A percentile compares a stretch with the other conserved stretches of the same genome.
These are phyloP conservation scores for Asarcornis scutulata DNA, from an alignment of 2,113 vertebrate genomes.

Conservation along the genomic window DNA sequence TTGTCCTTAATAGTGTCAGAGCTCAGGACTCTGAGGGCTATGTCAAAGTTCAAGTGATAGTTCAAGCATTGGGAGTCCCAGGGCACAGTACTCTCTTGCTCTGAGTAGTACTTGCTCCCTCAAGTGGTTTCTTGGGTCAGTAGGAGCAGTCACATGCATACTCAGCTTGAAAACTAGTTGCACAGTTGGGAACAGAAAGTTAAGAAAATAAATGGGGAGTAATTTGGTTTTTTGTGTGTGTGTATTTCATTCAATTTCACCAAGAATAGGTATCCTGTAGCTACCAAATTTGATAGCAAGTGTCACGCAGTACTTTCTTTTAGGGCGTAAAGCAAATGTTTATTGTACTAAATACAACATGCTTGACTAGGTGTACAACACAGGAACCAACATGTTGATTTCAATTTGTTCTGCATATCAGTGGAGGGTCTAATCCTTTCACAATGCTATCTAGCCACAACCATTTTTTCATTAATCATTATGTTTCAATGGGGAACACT, in stretches of 20 bases:
- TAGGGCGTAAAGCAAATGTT: conserved; percentile 34
- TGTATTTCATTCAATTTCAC: not conserved
- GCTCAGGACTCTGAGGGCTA: not conserved
- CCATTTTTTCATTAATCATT: conserved; percentile 60
- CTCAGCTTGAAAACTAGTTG: not conserved
- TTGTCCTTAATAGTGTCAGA: not conserved
- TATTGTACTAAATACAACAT: conserved; percentile 50
- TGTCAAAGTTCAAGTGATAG: not conserved
- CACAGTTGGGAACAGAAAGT: not conserved
- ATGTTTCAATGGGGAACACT: conserved; percentile 60
- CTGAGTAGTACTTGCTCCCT: not conserved
- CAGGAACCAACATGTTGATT: conserved; percentile 50
- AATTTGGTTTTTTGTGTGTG: not conserved
- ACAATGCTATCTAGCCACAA: conserved; percentile 42
- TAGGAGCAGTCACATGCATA: not conserved
- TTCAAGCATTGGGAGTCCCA: not conserved
- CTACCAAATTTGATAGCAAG: not conserved
- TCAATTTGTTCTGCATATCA: conserved; percentile 64
- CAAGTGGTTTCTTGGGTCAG: not conserved
- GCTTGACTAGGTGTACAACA: conserved; percentile 54
- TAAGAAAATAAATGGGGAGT: not conserved
- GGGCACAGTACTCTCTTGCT: not conserved
- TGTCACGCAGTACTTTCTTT: conserved; percentile 19
- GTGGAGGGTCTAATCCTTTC: conserved; percentile 59
- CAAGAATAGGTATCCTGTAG: not conserved